Base-by-base conservation (phyloP, 1,140 invertebrate species). In the Zelostemma sp. region DNA sequence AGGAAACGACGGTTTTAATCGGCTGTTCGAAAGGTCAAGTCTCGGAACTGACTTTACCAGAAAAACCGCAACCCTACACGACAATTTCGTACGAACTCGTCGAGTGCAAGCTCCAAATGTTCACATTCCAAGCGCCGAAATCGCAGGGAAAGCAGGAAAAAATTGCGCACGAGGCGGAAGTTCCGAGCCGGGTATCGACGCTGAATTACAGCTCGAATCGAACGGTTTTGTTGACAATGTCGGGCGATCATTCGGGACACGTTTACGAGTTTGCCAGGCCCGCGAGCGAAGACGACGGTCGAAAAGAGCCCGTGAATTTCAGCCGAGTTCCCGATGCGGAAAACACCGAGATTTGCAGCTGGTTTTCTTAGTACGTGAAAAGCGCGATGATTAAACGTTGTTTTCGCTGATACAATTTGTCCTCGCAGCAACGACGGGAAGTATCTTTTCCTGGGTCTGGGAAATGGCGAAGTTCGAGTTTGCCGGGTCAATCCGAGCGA, bases 221-320 rank as follows among this genome's bases (percentile, higher is more conserved):
- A 17, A 87, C 84, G 4, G 78, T 91, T 18, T 88, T 88, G 87
- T 61, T 91, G 0, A 88, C 88, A 1, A 86, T 91, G 86, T 88
- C 85, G 11, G 91, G 88, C 14, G 93, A 89, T 79, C 92, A 93
- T 83, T 88, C 91, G 17, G 92, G 92, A 35, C 93, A 91, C 72
- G 84, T 93, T 51, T 94, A 94, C 70, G 90, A 93, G 81, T 91
- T 88, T 79, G 71, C 82, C 3, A 82, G 83, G 15, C 83, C 83
- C 4, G 71, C 85, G 35, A 63, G 66, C 53, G 8, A 2, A n/a
- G n/a, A n/a, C n/a, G n/a, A n/a, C n/a, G n/a, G n/a, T n/a, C n/a
- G n/a, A n/a, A 43, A 64, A 1, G 49, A 66, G 15, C 76, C 83
- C 61, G 86, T 82, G 1, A 80, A 72, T 43, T 86, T 84, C 58